Conservation (phyloP, 2,113 vertebrate species). For the Eonycteris spelaea region DNA sequence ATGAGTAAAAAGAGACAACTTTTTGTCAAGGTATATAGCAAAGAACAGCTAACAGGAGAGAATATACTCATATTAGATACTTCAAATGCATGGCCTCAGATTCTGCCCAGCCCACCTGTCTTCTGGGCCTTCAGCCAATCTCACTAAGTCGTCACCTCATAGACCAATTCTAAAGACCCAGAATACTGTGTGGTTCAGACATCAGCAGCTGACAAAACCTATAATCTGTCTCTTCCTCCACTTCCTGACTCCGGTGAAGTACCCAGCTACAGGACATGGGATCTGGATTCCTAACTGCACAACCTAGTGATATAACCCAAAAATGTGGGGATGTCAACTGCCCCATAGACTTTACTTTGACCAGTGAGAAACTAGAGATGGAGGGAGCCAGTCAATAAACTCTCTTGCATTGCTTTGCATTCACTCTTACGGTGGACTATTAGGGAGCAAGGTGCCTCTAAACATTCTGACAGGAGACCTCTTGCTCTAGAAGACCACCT, state of each 20-base stretch:
- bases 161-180: not conserved
- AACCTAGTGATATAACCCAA: not conserved
- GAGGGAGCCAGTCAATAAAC: not conserved
- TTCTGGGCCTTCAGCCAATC: not conserved
- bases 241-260: not conserved
- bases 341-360: not conserved
- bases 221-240: not conserved
- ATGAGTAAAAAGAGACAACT: not conserved
- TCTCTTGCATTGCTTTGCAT: not conserved
- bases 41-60: not conserved
- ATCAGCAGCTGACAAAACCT: not conserved
- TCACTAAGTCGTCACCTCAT: not conserved
- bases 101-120: not conserved
- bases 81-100: not conserved
- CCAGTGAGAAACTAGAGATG: not conserved
- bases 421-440: not conserved
- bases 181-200: not conserved
- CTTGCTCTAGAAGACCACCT: not conserved
- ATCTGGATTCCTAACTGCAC: not conserved
- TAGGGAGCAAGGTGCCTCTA: not conserved
- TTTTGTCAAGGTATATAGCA: not conserved
- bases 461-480: not conserved
- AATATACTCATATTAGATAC: not conserved
- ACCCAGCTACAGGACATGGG: not conserved
- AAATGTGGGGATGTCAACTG: not conserved